A percentile compares a stretch with the other conserved stretches of the same genome.
These are phyloP conservation scores for Brachionus sp. DNA, from an alignment of 1,140 invertebrate genomes.

Conservation along the genomic window DNA sequence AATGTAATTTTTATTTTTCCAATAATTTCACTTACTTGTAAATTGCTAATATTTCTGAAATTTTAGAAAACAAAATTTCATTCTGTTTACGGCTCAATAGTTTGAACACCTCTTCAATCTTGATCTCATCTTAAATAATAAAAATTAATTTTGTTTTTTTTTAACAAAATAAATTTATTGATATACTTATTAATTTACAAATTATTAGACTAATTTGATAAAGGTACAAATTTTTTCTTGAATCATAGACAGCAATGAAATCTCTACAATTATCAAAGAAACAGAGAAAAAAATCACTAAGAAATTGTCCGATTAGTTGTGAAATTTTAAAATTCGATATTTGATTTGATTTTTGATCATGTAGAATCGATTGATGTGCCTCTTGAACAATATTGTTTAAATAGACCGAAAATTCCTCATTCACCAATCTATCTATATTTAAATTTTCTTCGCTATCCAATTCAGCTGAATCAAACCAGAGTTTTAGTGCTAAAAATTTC, in stretches of 20 bases:
- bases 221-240: not conserved
- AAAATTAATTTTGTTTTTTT: not conserved
- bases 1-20: too few relatives aligned
- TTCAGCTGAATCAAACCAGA: constrained; percentile 17
- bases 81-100: not conserved
- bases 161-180: not conserved
- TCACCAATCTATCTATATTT: not conserved
- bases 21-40: constrained; percentile 38
- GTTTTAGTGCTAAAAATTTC: constrained; percentile 24
- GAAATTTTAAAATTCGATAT: constrained; percentile 29
- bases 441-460: not conserved
- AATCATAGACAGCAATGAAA: not conserved
- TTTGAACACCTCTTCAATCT: not conserved
- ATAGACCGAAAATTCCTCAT: not conserved
- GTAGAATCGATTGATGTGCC: not conserved
- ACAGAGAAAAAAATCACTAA: not conserved
- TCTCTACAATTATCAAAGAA: constrained; percentile 15
- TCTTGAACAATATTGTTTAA: not conserved
- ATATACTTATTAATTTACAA: not conserved
- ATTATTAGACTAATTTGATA: not conserved
- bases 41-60: not conserved
- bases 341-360: constrained; percentile 22
- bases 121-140: not conserved
- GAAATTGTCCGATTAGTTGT: not conserved
- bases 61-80: not conserved